Evolutionary conservation across 2,113 vertebrate genomes (phyloP), one percentile per base, ranked within the genome.

Genomic region (Malurus melanocephalus): DNA sequence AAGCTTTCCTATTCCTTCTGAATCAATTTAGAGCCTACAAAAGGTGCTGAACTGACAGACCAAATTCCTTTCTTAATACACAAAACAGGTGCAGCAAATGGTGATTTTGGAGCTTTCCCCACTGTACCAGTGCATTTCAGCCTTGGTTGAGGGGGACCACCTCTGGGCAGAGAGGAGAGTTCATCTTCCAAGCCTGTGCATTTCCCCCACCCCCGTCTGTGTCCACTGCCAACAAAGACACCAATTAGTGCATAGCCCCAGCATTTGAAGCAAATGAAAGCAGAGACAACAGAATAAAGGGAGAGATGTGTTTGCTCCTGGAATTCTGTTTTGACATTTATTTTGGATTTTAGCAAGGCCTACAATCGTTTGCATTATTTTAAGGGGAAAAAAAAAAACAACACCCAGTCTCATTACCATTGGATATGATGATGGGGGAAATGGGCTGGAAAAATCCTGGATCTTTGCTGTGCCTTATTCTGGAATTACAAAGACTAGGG

Each of bases 371-470:
- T 82, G 92, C 94, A 93, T 96, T 96, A 96, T 94, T 97, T 97
- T 94, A 94, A 96, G 95, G 76, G 52, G 89, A 95, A 92, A 85
- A 80, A 55, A 55, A 90, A 95, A 92, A 85, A 80, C 95, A 8
- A 30, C 60, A 95, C 94, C 16, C 89, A 46, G 56, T 97, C 97
- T 98, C 96, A 96, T 98, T 97, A 98, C 94, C 94, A 96, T 93
- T 94, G 85, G 95, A 94, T 96, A 96, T 93, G 95, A 96, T 95
- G 96, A 96, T 95, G 96, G 78, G 77, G 87, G 96, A 97, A 97
- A 97, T 96, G 96, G 96, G 92, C 95, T 97, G 96, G 97, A 97
- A 97, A 97, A 96, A 97, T 91, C 94, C 96, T 94, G 96, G 93
- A 95, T 97, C 95, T 97, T 96, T 96, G 90, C 95, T 93, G 86